Base-by-base conservation (phyloP, 2,888 invertebrate genomes). In the Cephonodes hylas region DNA sequence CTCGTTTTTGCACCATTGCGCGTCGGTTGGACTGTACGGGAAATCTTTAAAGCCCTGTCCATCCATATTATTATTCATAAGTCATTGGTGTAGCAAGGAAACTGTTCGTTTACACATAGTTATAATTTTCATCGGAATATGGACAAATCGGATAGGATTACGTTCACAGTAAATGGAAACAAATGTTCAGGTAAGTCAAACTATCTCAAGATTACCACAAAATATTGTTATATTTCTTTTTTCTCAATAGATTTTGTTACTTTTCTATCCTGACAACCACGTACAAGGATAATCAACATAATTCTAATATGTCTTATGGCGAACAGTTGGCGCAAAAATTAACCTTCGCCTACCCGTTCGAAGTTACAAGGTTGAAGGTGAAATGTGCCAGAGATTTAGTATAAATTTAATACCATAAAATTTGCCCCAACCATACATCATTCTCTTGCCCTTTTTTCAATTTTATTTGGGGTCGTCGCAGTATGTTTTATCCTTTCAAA, bases 141-240 rank as follows among this genome's bases (percentile, higher is more conserved):
- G 71, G 70, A n/a, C n/a, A n/a, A n/a, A n/a, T n/a, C n/a, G n/a
- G n/a, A 73, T 66, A 65, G 69, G 22, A 70, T 71, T 58, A 66
- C 66, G 42, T 72, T 72, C 61, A 64, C 58, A 6, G 71, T 73
- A 2, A 71, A 72, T 18, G 68, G 69, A 5, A 66, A 66, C 42
- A 67, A 66, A 60, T 71, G 68, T 64, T 69, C 72, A 25, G 70
- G 70, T 71, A 63, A 66, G 6, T n/a, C n/a, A n/a, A n/a, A n/a
- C n/a, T n/a, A n/a, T n/a, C n/a, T n/a, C n/a, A n/a, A n/a, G n/a
- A n/a, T n/a, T n/a, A n/a, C n/a, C n/a, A n/a, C n/a, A n/a, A n/a
- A n/a, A n/a, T n/a, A n/a, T n/a, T n/a, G n/a, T n/a, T n/a, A n/a
- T n/a, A n/a, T n/a, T n/a, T n/a, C n/a, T n/a, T n/a, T n/a, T n/a